These are phyloP conservation scores for Paracanthobrama guichenoti DNA, from an alignment of 2,113 vertebrate species.

Conservation along the genomic window DNA sequence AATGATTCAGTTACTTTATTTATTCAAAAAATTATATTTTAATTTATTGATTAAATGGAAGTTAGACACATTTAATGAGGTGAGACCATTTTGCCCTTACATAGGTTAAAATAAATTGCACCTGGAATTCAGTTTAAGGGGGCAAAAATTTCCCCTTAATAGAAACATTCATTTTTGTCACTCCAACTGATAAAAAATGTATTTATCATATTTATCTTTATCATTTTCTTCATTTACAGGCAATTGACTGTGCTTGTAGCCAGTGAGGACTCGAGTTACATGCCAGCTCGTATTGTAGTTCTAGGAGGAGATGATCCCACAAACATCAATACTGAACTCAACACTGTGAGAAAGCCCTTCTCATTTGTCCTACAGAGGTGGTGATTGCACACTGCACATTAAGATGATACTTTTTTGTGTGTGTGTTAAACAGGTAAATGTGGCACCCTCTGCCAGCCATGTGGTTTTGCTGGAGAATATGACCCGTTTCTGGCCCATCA, in stretches of 20 bases:
- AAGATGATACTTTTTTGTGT: background rate
- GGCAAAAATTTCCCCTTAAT: background rate
- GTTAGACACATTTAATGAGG: no score
- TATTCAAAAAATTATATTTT: no score
- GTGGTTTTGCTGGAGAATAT: constrained; percentile 89
- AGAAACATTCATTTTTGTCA: background rate
- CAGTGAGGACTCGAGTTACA: constrained; percentile 96
- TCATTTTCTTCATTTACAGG: constrained; percentile 66
- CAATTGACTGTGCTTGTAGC: constrained; percentile 88
- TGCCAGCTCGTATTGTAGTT: constrained; percentile 90
- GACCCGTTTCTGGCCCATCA: constrained; percentile 89
- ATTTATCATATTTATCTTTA: background rate
- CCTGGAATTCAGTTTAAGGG: background rate
- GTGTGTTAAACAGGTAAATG: constrained; percentile 79
- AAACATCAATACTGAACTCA: constrained; percentile 85
- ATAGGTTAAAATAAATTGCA: background rate
- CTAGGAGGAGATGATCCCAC: constrained; percentile 85
- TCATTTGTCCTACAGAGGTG: background rate
- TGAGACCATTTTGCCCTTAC: background rate
- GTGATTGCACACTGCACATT: background rate
- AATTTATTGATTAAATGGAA: no score
- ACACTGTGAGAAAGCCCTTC: constrained; percentile 76
- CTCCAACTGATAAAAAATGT: background rate
- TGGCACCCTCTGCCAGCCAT: constrained; percentile 82
- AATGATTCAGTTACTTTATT: no score